Conservation (phyloP, 2,888 invertebrate species). For the Ophion obscuratus region DNA sequence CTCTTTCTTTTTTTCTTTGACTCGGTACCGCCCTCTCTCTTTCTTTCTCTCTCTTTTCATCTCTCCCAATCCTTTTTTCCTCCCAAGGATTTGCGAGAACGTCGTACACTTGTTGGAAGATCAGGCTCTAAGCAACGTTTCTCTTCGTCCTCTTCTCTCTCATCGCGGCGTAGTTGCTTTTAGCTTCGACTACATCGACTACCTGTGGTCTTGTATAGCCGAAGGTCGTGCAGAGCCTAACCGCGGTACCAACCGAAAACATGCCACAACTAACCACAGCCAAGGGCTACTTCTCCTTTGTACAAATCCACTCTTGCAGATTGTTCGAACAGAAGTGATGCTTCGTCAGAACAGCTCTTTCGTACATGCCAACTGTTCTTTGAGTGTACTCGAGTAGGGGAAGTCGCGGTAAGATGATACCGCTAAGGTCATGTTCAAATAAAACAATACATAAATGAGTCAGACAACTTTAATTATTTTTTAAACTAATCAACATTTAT, state of each 20-base stretch:
- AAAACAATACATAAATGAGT: too few relatives aligned
- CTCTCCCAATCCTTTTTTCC: not conserved
- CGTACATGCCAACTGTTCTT: not conserved
- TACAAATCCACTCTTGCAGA: conserved; percentile 19
- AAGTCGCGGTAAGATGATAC: too few relatives aligned
- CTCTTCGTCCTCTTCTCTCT: conserved; percentile 1
- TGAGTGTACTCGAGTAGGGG: not conserved
- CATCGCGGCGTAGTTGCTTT: conserved; percentile 27
- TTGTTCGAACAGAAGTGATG: not conserved
- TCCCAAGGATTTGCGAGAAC: conserved; percentile 36
- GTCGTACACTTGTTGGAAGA: conserved; percentile 50
- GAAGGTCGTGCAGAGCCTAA: conserved; percentile 5
- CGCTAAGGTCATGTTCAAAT: too few relatives aligned
- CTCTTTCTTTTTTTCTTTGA: not conserved
- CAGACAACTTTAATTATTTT: too few relatives aligned
- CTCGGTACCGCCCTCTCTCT: not conserved
- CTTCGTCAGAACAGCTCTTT: not conserved
- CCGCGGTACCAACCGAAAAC: conserved; percentile 31
- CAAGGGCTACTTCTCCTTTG: conserved; percentile 6
- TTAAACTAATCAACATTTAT: too few relatives aligned
- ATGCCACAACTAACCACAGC: conserved; percentile 28
- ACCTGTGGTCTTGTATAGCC: conserved; percentile 53
- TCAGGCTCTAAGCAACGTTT: conserved; percentile 42
- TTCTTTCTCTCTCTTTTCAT: not conserved
- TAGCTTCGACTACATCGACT: conserved; percentile 54